Conservation (phyloP, 2,113 vertebrate species). For the Actenoides hombroni region DNA sequence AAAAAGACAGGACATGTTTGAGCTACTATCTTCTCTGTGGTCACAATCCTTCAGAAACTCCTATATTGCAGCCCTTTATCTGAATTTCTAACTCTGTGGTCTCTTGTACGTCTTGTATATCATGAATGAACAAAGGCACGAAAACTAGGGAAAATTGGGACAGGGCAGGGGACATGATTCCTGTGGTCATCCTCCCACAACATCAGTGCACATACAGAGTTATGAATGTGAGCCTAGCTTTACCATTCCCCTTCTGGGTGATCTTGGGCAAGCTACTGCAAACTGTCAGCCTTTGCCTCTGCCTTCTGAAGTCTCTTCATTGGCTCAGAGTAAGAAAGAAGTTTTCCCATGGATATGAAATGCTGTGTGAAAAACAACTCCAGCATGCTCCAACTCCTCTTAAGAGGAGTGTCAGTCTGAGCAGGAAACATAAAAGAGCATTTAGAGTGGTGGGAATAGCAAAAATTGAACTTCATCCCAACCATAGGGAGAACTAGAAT, state of each 20-base stretch:
- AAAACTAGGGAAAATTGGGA: not conserved
- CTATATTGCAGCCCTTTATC: not conserved
- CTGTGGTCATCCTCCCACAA: not conserved
- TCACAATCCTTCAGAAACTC: not conserved
- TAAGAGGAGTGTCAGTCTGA: not conserved
- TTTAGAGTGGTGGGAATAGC: not conserved
- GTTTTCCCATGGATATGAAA: not conserved
- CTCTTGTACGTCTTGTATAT: not conserved
- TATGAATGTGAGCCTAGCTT: not conserved
- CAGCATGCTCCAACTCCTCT: not conserved
- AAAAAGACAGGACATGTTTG: not conserved
- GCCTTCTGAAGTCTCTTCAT: not conserved
- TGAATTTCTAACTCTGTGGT: not conserved
- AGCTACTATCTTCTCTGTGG: not conserved
- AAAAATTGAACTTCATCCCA: not conserved
- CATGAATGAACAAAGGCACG: not conserved
- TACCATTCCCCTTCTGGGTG: not conserved
- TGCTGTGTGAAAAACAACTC: not conserved
- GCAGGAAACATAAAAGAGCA: not conserved
- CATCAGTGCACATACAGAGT: not conserved
- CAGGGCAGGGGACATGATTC: rapidly evolving
- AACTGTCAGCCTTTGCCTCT: not conserved
- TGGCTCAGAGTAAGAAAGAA: not conserved
- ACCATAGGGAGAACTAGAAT: not conserved
- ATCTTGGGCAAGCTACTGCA: not conserved